Conservation (phyloP, 2,797 vertebrate species). For the Acropternis orthonyx region DNA sequence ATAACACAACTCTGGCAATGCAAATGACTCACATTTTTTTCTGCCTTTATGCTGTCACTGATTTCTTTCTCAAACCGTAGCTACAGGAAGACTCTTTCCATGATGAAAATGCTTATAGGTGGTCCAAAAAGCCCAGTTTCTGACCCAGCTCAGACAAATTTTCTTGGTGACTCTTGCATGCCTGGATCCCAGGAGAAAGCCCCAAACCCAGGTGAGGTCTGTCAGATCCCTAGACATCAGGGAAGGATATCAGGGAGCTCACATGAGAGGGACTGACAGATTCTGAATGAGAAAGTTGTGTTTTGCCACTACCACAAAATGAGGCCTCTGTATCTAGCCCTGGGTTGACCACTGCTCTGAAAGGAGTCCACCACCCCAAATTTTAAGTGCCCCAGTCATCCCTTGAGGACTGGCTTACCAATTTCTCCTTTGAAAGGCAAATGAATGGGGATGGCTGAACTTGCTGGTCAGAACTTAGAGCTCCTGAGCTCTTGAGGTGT, state of each 20-base stretch:
- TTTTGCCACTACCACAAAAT: background rate
- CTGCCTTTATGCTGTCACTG: background rate
- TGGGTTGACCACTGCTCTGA: background rate
- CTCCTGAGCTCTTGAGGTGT: background rate
- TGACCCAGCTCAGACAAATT: background rate
- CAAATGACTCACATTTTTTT: background rate
- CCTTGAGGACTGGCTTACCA: background rate
- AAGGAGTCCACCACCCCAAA: background rate
- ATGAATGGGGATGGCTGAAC: background rate
- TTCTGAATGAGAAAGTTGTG: background rate
- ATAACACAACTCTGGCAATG: background rate
- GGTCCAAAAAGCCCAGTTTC: background rate
- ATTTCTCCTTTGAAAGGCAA: background rate
- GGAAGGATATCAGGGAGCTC: background rate
- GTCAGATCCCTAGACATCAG: background rate
- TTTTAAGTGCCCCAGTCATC: background rate
- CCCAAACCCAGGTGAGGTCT: background rate
- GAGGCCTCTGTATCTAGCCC: background rate
- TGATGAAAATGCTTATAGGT: background rate
- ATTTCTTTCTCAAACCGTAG: background rate
- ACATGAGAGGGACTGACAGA: accelerated
- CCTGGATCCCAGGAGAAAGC: background rate
- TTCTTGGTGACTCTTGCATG: accelerated
- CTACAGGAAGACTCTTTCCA: background rate
- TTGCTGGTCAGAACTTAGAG: background rate